Percentiles rank a stretch among this genome's conserved stretches.
phyloP scores from a whole-genome alignment of 2,797 vertebrate species.

The Melopsittacus undulatus region DNA sequence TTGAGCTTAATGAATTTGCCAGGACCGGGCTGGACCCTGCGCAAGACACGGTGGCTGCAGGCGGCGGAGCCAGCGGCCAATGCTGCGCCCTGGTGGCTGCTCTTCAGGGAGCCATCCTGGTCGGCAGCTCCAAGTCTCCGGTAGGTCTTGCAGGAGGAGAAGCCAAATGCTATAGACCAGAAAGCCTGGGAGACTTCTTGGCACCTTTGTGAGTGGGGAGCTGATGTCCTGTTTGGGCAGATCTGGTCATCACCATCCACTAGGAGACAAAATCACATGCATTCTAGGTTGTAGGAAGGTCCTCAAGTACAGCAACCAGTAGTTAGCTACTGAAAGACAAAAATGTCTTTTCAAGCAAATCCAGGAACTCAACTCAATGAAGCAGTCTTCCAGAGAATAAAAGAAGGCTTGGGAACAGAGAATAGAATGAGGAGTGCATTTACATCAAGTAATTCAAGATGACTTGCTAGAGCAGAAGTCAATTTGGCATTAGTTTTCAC shows the following conservation, averaged over 20 bases:
- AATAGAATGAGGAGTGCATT: background rate
- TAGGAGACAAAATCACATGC: background rate
- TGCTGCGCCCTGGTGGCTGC: conserved; percentile 55
- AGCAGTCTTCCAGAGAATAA: background rate
- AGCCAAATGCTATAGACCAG: background rate
- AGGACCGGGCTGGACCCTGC: conserved; percentile 24
- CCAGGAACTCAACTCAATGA: background rate
- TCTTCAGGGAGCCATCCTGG: background rate
- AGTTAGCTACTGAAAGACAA: background rate
- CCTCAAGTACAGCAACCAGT: background rate
- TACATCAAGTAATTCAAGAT: background rate
- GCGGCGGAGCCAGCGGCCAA: background rate
- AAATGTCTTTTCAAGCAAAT: background rate
- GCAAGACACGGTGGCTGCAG: background rate
- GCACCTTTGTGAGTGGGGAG: background rate
- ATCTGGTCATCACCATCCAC: background rate
- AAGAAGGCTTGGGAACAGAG: background rate
- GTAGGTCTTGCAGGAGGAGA: background rate
- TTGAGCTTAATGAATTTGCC: conserved; percentile 64
- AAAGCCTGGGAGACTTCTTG: background rate
- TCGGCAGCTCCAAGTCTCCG: background rate
- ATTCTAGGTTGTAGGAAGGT: background rate
- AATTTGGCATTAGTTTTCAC: background rate
- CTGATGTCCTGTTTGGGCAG: background rate
- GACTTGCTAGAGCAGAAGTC: background rate